Conservation (phyloP, 2,888 invertebrate species). For the Pammene fasciana region DNA sequence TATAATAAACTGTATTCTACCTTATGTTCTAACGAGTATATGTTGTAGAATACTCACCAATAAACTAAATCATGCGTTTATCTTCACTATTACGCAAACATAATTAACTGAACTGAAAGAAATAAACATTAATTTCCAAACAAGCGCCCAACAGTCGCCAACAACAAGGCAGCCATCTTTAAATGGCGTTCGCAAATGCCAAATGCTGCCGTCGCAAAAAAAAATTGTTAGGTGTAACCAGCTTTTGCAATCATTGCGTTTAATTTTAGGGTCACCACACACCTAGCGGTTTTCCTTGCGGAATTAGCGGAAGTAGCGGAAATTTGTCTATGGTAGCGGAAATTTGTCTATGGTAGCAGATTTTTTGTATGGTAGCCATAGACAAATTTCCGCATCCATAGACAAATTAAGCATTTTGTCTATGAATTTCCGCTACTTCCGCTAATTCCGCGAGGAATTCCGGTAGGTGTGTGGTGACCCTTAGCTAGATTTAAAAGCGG, state of each 20-base stretch:
- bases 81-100: slow-evolving; percentile 56
- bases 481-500: too few relatives aligned
- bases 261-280: not conserved
- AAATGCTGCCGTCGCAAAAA: slow-evolving; percentile 49
- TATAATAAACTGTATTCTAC: slow-evolving; percentile 48
- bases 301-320: too few relatives aligned
- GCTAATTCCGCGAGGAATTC: too few relatives aligned
- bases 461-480: too few relatives aligned
- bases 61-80: slow-evolving; percentile 55
- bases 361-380: too few relatives aligned
- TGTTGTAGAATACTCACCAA: slow-evolving; percentile 61
- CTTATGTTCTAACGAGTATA: slow-evolving; percentile 33
- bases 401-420: too few relatives aligned
- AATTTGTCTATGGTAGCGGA: too few relatives aligned
- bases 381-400: too few relatives aligned
- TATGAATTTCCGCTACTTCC: too few relatives aligned
- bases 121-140: slow-evolving; percentile 77
- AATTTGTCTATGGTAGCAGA: too few relatives aligned
- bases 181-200: slow-evolving; percentile 61
- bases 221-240: slow-evolving; percentile 39
- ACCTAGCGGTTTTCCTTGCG: too few relatives aligned
- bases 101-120: slow-evolving; percentile 63
- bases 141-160: slow-evolving; percentile 80
- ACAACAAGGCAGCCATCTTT: slow-evolving; percentile 82
- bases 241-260: slow-evolving; percentile 27